Evolutionary conservation across 2,113 vertebrate genomes (phyloP).

Genomic region (Poecile atricapillus): DNA sequence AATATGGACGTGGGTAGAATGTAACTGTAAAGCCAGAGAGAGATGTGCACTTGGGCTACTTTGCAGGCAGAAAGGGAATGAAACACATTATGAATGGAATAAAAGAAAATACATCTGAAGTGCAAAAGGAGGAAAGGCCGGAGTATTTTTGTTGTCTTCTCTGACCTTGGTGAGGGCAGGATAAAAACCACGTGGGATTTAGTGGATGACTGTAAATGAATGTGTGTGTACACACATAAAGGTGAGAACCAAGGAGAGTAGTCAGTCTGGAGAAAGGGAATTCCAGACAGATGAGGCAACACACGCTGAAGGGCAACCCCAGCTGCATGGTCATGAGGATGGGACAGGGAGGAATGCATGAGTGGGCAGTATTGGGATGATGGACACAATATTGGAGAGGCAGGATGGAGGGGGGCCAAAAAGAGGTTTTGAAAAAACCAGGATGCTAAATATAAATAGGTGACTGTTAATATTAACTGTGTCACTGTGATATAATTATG

Average conservation of each 20-base stretch:
- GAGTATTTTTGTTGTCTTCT: background rate
- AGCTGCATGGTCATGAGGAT: conserved; percentile 9
- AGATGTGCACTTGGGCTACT: rapidly evolving
- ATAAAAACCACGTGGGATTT: background rate
- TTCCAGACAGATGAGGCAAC: background rate
- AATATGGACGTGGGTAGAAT: background rate
- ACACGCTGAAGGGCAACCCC: conserved; percentile 3
- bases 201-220: background rate
- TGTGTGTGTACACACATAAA: rapidly evolving
- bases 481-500: background rate
- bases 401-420: conserved; percentile 5
- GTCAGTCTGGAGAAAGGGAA: background rate
- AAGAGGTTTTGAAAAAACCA: background rate
- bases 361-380: conserved; percentile 42
- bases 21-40: background rate
- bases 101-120: background rate
- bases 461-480: background rate
- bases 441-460: conserved; percentile 42
- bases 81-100: background rate
- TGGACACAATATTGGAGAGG: background rate
- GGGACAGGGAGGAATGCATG: conserved; percentile 21
- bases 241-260: background rate
- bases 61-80: background rate
- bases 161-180: background rate
- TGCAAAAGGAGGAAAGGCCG: background rate